Conservation (phyloP, 2,113 vertebrate genomes). For the Clarias gariepinus region DNA sequence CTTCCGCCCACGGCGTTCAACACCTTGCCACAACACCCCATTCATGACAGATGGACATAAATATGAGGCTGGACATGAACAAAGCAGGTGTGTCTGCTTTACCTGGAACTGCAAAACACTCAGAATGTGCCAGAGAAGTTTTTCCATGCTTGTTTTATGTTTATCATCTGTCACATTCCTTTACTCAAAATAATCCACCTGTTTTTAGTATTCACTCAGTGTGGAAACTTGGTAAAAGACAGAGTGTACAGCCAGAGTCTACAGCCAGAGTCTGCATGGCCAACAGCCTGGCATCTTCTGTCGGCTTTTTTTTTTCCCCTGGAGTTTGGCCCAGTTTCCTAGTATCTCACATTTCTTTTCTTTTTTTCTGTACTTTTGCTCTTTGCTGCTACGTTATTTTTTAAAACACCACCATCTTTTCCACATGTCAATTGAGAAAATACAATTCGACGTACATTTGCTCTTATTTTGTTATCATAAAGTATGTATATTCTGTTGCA, state of each 20-base stretch:
- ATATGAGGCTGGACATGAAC: background rate
- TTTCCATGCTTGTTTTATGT: background rate
- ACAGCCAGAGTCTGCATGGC: slow-evolving; percentile 8
- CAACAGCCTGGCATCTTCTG: slow-evolving; percentile 36
- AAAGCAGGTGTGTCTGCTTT: background rate
- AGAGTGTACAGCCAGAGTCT: slow-evolving; percentile 17
- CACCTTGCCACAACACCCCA: too few species aligned
- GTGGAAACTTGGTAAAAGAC: slow-evolving; percentile 17
- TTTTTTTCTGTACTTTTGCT: background rate
- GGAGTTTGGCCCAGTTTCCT: slow-evolving; percentile 27
- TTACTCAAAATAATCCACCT: background rate
- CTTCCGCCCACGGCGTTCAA: too few species aligned
- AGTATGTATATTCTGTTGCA: background rate
- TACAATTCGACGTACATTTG: background rate
- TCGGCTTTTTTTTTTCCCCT: slow-evolving; percentile 12
- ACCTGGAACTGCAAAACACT: background rate
- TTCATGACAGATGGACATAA: background rate
- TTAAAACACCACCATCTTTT: background rate
- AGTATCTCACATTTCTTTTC: background rate
- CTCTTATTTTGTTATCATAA: background rate
- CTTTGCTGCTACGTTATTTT: background rate
- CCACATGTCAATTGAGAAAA: background rate
- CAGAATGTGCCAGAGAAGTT: background rate
- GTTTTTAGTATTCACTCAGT: slow-evolving; percentile 21
- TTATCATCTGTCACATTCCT: background rate